Evolutionary conservation across 2,888 invertebrate genomes (phyloP).

Genomic region (Choristoneura rosaceana): DNA sequence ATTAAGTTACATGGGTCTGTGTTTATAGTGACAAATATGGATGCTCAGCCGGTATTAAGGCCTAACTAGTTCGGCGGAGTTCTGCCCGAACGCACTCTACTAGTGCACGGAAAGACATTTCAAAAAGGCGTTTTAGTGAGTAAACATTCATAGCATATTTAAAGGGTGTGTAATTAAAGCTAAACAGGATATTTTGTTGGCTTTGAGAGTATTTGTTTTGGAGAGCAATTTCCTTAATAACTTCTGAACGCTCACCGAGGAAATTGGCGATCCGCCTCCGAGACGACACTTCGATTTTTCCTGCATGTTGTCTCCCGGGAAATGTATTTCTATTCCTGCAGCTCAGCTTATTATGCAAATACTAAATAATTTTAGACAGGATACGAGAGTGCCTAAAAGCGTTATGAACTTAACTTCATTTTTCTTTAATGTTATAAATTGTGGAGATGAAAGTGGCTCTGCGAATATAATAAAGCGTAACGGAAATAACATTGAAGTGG

Average conservation of each 20-base stretch:
- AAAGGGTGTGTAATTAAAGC: constrained; percentile 47
- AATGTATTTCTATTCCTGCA: constrained; percentile 46
- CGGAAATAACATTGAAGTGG: constrained; percentile 34
- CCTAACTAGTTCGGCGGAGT: constrained; percentile 47
- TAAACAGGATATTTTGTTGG: constrained; percentile 54
- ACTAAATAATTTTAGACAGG: constrained; percentile 28
- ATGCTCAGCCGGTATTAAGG: constrained; percentile 56
- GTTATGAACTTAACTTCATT: constrained; percentile 5
- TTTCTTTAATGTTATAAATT: constrained; percentile 28
- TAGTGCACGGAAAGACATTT: not conserved
- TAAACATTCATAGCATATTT: constrained; percentile 58
- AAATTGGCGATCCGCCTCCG: constrained; percentile 64
- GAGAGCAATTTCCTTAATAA: constrained; percentile 69
- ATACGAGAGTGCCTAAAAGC: constrained; percentile 4
- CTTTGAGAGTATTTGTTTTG: constrained; percentile 62
- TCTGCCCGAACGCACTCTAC: not conserved
- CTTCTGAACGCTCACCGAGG: constrained; percentile 63
- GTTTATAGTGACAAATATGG: constrained; percentile 69
- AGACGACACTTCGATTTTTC: constrained; percentile 62
- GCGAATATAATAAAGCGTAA: constrained; percentile 37
- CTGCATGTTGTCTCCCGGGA: constrained; percentile 55
- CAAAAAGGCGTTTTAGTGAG: constrained; percentile 54
- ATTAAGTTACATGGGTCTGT: constrained; percentile 52
- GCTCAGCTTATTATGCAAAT: constrained; percentile 37
- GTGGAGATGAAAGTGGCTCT: constrained; percentile 20